Evolutionary conservation across 2,797 vertebrate species (phyloP).

Genomic region (Tapera naevia): DNA sequence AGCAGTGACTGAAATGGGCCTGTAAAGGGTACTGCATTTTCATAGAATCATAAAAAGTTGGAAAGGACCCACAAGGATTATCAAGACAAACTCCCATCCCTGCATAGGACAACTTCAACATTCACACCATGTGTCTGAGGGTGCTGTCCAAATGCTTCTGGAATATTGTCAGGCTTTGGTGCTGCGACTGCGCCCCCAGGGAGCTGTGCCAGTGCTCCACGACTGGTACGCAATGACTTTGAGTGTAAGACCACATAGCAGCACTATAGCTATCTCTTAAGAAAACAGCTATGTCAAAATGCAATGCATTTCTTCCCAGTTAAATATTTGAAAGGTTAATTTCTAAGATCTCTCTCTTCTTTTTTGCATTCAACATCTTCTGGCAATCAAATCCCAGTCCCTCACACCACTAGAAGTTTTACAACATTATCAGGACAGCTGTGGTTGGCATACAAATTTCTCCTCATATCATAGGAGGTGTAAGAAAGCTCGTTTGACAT

Average conservation of each 20-base stretch:
- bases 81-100: too few relatives aligned
- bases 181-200: too few relatives aligned
- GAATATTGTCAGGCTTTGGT: too few relatives aligned
- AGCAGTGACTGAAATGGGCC: too few relatives aligned
- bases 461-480: constrained; percentile 41
- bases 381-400: neutral
- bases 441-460: constrained; percentile 24
- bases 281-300: neutral
- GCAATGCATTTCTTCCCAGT: neutral
- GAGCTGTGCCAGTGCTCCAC: too few relatives aligned
- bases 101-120: too few relatives aligned
- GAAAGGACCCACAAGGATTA: too few relatives aligned
- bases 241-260: neutral
- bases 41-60: too few relatives aligned
- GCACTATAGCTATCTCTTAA: neutral
- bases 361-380: neutral
- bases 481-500: constrained; percentile 60
- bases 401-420: neutral
- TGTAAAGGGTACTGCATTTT: too few relatives aligned
- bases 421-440: constrained; percentile 33
- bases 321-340: neutral
- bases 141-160: too few relatives aligned
- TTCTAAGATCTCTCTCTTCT: neutral
- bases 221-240: neutral
- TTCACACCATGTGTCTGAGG: too few relatives aligned